Evolutionary conservation across 2,113 vertebrate species (phyloP), one percentile per base, ranked within the genome.

Genomic region (Ciconia maguari): DNA sequence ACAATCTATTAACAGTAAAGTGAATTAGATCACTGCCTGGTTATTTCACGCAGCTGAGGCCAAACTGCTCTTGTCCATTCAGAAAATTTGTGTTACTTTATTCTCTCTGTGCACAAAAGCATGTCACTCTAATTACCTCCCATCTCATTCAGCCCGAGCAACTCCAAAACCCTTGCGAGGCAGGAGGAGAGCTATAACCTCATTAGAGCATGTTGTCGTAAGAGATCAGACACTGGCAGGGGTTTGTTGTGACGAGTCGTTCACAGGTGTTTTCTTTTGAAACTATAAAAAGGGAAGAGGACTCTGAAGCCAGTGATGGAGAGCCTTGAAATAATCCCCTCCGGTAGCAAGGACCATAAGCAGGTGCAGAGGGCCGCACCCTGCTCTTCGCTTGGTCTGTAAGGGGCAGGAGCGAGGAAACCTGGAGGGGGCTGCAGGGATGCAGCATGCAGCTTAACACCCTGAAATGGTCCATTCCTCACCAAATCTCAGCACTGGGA

Each of bases 1-100:
- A 76, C 91, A 91, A 95, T 97, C 96, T 95, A 97, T 96, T 96
- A 96, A 90, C 95, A 87, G 95, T 58, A 84, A 94, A 92, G 91
- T 91, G 91, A 95, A 97, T 96, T 92, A 96, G 94, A 95, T 96
- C 83, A 82, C 87, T 77, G 91, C 87, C 89, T 94, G 91, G 51
- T 93, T 97, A 83, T 95, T 96, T 95, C 87, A 68, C 93, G 91
- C 94, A 92, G 94, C 93, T 76, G 88, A 97, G 96, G 91, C 97
- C 93, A 94, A 94, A 84, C 92, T 49, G 38, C 90, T 90, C 84
- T 87, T 54, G 94, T 88, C 96, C 93, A 93, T 94, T 94, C 94
- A 95, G 91, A 94, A 97, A 96, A 97, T 96, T 65, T 61, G 74
- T 89, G 91, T 83, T 97, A 71, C 94, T 96, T 96, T 91, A 88